Base-by-base conservation (phyloP, 1,140 invertebrate species). In the Brachionus asplanchnoidis region DNA sequence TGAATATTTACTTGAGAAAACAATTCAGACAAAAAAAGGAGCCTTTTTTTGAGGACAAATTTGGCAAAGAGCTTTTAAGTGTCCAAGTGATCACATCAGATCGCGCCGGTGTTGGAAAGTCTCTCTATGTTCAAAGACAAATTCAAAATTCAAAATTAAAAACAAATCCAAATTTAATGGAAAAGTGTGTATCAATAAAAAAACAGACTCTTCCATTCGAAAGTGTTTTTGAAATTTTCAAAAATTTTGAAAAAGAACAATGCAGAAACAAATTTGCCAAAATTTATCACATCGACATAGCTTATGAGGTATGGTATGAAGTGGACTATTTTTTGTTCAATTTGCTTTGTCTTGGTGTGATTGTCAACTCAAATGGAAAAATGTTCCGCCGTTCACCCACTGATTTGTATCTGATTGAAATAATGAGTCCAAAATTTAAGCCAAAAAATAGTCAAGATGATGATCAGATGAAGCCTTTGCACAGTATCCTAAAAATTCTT, bases 81-180 rank as follows among this genome's bases (percentile, higher is more conserved):
- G 87, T 87, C 9, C 53, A 56, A 36, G 36, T 82, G n/a, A 20
- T 82, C n/a, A 82, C 50, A n/a, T 65, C 53, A 7, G 79, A 82
- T 28, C 7, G 53, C 9, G 32, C 79, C 36, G 53, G 79, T 46
- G 65, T 65, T 3, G 79, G 79, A 12, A 82, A 82, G 44, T 82
- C 79, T 6, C 85, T 89, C 36, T 86, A 86, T 68, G 86, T 86
- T 28, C 84, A 85, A 20, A 86, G 87, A 32, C 65, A 85, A 26
- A 84, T 84, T n/a, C 77, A 85, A 80, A 50, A 86, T 46, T 20
- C 60, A 7, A 78, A 60, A 82, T 28, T n/a, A n/a, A 28, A 20
- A 32, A 46, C 40, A 26, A 4, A 46, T 17, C 7, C 2, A n/a
- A 40, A 42, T 36, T 42, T 46, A 26, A 23, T 53, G 46, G 7